Percentiles rank a stretch among this genome's conserved stretches.
phyloP scores from a whole-genome alignment of 2,113 vertebrate species.

The Perca fluviatilis region DNA sequence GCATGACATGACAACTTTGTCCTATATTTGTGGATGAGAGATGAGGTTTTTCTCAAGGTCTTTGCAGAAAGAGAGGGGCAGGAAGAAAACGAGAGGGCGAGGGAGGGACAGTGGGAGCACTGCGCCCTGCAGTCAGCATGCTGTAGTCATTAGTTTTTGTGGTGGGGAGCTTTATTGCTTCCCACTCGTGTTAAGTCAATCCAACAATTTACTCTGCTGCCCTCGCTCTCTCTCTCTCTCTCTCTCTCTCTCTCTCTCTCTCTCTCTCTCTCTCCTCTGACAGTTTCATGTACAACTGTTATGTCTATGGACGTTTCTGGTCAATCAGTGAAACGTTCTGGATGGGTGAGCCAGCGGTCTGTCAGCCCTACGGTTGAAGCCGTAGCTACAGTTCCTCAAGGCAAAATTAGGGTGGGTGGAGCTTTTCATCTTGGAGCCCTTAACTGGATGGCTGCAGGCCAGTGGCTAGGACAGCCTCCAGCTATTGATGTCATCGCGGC shows the following conservation, averaged over 20 bases:
- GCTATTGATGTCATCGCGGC: slow-evolving; percentile 69
- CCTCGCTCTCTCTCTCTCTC: slow-evolving; percentile 38
- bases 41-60: slow-evolving; percentile 27
- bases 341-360: slow-evolving; percentile 65
- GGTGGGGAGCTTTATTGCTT: slow-evolving; percentile 74
- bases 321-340: slow-evolving; percentile 73
- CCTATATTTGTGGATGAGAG: slow-evolving; percentile 13
- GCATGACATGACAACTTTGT: slow-evolving; percentile 31
- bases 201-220: slow-evolving; percentile 71
- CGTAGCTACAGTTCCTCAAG: slow-evolving; percentile 37
- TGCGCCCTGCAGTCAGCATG: slow-evolving; percentile 47
- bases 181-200: slow-evolving; percentile 75
- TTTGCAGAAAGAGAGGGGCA: slow-evolving; percentile 7
- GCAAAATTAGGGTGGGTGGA: slow-evolving; percentile 56
- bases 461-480: slow-evolving; percentile 61
- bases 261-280: slow-evolving; percentile 49
- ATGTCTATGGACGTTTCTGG: slow-evolving; percentile 60
- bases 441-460: slow-evolving; percentile 58
- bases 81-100: not conserved
- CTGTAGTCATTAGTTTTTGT: slow-evolving; percentile 76
- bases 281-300: slow-evolving; percentile 54
- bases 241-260: slow-evolving; percentile 38
- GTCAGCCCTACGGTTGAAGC: slow-evolving; percentile 49
- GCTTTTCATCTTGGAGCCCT: slow-evolving; percentile 48
- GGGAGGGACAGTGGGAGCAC: slow-evolving; percentile 11